Evolutionary conservation across 2,113 vertebrate species (phyloP).

Genomic region (Montifringilla adamsi): DNA sequence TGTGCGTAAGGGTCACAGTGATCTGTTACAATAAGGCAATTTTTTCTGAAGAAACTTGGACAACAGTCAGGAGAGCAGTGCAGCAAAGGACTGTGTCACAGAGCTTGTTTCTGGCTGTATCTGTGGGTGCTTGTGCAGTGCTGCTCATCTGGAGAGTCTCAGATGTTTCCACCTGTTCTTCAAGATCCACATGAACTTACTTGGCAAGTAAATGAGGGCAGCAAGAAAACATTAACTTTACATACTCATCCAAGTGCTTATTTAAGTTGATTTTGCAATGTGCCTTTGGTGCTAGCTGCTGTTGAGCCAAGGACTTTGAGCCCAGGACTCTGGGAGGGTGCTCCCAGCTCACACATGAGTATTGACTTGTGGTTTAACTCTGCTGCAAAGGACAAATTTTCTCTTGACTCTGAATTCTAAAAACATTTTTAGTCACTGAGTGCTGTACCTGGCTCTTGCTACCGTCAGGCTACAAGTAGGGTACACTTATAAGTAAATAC

Average conservation of each 20-base stretch:
- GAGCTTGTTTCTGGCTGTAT: not conserved
- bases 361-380: not conserved
- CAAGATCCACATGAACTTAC: not conserved
- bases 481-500: not conserved
- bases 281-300: not conserved
- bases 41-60: not conserved
- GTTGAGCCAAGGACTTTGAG: not conserved
- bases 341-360: not conserved
- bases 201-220: not conserved
- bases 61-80: not conserved
- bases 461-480: not conserved
- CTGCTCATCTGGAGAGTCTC: not conserved
- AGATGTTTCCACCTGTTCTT: not conserved
- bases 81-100: accelerated
- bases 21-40: not conserved
- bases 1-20: not conserved
- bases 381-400: not conserved
- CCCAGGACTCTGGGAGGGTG: not conserved
- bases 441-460: not conserved
- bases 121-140: not conserved
- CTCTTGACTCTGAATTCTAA: not conserved
- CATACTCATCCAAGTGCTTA: not conserved
- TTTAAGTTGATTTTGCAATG: not conserved
- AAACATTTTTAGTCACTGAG: not conserved
- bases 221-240: not conserved